Evolutionary conservation across 2,113 vertebrate species (phyloP), one percentile per base, ranked within the genome.

Genomic region (Oncorhynchus tshawytscha): DNA sequence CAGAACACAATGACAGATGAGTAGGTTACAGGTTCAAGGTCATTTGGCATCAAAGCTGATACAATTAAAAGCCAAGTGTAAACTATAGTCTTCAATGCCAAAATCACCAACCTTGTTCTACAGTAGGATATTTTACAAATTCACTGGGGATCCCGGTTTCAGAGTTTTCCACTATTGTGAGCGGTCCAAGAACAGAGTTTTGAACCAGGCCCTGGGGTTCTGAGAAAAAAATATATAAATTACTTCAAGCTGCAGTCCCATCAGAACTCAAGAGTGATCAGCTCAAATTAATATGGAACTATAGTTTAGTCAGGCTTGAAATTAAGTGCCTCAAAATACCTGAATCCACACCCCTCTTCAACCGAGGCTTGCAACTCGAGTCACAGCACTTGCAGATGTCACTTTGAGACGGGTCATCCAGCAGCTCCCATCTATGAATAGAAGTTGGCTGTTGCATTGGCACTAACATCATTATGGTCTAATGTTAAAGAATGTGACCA

Each of bases 301-400:
- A 22, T 16, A 31, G 13, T 29, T 18, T 27, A n/a, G 9, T 20
- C 9, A 13, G 65, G 45, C 72, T 67, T 13, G 5, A 68, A 67
- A 39, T 27, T 51, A 71, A 31, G 4, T 6, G 0, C 5, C 6
- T 45, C 8, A 3, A 27, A 12, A 22, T 72, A 92, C 91, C 90
- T 34, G 79, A 25, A 4, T 0, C 8, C 1, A 34, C 1, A 68
- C 74, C 85, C n/a, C 90, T 90, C 0, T 0, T 78, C 65, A 22
- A 86, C 65, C 89, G 90, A n/a, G 81, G 59, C 6, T 51, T 84
- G 78, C 91, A 94, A 49, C 12, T 83, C 1, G 87, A 81, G 0
- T 93, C 90, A 76, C 93, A 94, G 81, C 92, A 94, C 54, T 82
- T 78, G 73, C 93, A 94, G 0, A 91, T 5, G 8, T 65, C 48